These are phyloP conservation scores for Sarcophaga caerulescens DNA, from an alignment of 2,888 invertebrate species.

Conservation along the genomic window DNA sequence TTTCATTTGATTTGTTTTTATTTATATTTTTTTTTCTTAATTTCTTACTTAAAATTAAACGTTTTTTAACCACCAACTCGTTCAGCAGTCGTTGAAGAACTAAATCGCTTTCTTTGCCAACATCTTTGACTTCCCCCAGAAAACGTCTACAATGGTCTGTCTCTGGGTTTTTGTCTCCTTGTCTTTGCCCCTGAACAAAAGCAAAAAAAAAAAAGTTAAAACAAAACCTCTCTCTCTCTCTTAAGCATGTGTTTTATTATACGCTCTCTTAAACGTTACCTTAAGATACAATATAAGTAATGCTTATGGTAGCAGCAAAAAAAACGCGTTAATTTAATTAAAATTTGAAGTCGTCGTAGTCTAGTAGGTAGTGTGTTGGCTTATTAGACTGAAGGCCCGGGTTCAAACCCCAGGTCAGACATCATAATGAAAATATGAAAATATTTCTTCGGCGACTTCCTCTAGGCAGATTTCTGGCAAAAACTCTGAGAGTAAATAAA, in stretches of 20 bases:
- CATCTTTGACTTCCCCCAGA: constrained; percentile 52
- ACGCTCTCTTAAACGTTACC: background rate
- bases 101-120: constrained; percentile 68
- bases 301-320: background rate
- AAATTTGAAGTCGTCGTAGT: no score
- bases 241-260: background rate
- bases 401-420: no score
- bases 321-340: background rate
- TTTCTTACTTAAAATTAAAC: constrained; percentile 9
- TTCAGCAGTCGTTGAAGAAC: constrained; percentile 76
- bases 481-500: no score
- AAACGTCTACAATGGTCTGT: constrained; percentile 10
- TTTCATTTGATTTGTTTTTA: background rate
- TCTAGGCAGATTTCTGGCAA: no score
- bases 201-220: constrained; percentile 14
- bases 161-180: no score
- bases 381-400: no score
- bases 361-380: no score
- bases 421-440: no score
- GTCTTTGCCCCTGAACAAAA: constrained; percentile 1
- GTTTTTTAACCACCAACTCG: constrained; percentile 70
- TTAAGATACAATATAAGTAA: constrained; percentile 1
- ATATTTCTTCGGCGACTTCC: no score
- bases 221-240: constrained; percentile 36
- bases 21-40: background rate